These are phyloP conservation scores for Megatriorchis doriae DNA, from an alignment of 2,113 vertebrate genomes.

Conservation along the genomic window DNA sequence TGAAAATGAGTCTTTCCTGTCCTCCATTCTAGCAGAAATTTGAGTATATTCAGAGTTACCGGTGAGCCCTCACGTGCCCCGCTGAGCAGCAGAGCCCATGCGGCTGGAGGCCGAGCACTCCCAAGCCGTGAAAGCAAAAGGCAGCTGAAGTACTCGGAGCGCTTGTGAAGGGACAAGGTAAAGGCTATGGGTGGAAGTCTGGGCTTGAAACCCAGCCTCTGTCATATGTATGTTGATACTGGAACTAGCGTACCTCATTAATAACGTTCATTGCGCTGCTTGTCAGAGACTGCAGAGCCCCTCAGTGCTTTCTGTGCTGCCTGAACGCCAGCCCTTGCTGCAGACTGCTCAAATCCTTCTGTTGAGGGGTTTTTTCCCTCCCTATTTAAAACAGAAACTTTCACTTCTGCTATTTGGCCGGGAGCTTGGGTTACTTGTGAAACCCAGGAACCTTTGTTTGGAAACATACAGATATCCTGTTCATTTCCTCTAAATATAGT, in stretches of 20 bases:
- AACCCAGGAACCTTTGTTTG: background rate
- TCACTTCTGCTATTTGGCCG: background rate
- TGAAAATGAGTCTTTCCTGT: background rate
- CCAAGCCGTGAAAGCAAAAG: background rate
- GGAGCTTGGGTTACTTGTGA: background rate
- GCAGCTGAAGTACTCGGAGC: background rate
- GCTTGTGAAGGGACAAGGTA: background rate
- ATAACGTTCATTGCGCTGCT: background rate
- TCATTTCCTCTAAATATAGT: background rate
- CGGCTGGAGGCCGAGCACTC: background rate
- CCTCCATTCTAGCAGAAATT: background rate
- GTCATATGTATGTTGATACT: background rate
- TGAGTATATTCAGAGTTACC: background rate
- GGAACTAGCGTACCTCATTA: accelerated
- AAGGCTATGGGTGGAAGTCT: background rate
- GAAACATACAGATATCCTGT: background rate
- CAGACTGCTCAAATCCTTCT: background rate
- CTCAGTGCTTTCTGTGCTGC: background rate
- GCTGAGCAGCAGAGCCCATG: background rate
- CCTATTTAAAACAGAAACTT: background rate
- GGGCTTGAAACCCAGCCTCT: background rate
- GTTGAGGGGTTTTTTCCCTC: background rate
- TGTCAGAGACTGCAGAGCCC: background rate
- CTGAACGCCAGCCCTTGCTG: background rate
- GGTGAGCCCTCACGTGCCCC: accelerated